phyloP scores from a whole-genome alignment of 2,888 invertebrate genomes.

The Parnassius glacialis region DNA sequence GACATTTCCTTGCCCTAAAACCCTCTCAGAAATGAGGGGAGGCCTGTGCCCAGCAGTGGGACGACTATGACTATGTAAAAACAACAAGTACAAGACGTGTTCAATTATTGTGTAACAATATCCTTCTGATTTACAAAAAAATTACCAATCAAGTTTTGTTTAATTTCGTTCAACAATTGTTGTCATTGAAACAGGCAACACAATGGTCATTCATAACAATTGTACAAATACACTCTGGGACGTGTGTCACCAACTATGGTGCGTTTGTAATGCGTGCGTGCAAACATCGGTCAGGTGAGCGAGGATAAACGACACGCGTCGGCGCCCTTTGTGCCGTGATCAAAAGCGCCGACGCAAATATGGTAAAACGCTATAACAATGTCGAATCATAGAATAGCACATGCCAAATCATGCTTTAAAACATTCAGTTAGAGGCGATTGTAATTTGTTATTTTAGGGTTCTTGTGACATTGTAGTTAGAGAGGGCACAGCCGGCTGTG shows the following conservation, averaged over 20 bases:
- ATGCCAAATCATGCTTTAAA: conserved; percentile 15
- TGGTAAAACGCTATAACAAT: conserved; percentile 27
- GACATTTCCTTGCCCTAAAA: too few relatives aligned
- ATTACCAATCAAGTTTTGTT: too few relatives aligned
- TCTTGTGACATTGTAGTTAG: conserved; percentile 9
- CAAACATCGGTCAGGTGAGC: conserved; percentile 72
- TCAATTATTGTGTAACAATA: too few relatives aligned
- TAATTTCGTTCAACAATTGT: conserved; percentile 7
- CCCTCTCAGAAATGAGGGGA: too few relatives aligned
- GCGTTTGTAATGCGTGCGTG: conserved; percentile 39
- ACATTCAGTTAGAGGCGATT: conserved; percentile 22
- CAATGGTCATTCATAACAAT: conserved; percentile 26
- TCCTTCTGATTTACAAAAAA: too few relatives aligned
- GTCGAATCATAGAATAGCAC: conserved; percentile 36
- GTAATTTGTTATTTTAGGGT: neutral
- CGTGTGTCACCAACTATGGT: conserved; percentile 28
- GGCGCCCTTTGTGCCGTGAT: conserved; percentile 71
- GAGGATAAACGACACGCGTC: conserved; percentile 70
- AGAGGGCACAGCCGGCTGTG: conserved; percentile 31
- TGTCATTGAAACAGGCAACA: conserved; percentile 33
- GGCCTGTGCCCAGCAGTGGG: too few relatives aligned
- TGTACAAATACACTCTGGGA: conserved; percentile 23
- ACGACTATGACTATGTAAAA: too few relatives aligned
- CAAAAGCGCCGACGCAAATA: conserved; percentile 74
- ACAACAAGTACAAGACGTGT: too few relatives aligned